Conservation (phyloP, 2,113 vertebrate species). For the Martes martes region DNA sequence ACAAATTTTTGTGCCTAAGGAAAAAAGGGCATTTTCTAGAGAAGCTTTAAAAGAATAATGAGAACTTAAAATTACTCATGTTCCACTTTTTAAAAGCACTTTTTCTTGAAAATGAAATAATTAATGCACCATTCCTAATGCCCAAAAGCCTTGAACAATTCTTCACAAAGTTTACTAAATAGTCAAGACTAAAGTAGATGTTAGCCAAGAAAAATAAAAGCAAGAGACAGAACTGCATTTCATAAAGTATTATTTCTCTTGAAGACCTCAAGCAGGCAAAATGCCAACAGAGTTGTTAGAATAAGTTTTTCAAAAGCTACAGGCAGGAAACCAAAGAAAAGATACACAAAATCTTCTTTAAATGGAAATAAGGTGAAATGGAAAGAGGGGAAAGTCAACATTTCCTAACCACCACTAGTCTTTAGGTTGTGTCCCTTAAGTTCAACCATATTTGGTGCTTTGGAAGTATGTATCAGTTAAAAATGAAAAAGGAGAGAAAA, state of each 20-base stretch:
- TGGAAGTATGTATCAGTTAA: not conserved
- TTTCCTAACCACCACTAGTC: not conserved
- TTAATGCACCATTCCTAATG: not conserved
- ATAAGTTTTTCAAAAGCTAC: constrained; percentile 16
- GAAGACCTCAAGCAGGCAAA: not conserved
- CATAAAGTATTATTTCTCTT: constrained; percentile 5
- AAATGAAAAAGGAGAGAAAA: not conserved
- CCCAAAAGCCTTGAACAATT: not conserved
- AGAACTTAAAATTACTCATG: not conserved
- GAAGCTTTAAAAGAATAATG: constrained; percentile 33
- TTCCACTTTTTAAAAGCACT: constrained; percentile 7
- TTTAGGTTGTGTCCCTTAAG: not conserved
- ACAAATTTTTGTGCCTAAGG: not conserved
- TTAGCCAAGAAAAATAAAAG: not conserved
- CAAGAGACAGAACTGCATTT: not conserved
- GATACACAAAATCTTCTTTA: not conserved
- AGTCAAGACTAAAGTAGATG: not conserved
- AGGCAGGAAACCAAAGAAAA: constrained; percentile 4
- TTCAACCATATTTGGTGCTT: not conserved
- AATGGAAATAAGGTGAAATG: not conserved
- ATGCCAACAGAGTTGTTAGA: not conserved
- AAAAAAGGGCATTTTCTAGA: not conserved
- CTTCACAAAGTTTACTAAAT: constrained; percentile 2
- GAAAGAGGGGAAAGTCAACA: not conserved
- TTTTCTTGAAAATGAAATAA: constrained; percentile 52